A percentile compares a stretch with the other conserved stretches of the same genome.
These are phyloP conservation scores for Dipodomys spectabilis DNA, from an alignment of 2,113 vertebrate genomes.

Conservation along the genomic window DNA sequence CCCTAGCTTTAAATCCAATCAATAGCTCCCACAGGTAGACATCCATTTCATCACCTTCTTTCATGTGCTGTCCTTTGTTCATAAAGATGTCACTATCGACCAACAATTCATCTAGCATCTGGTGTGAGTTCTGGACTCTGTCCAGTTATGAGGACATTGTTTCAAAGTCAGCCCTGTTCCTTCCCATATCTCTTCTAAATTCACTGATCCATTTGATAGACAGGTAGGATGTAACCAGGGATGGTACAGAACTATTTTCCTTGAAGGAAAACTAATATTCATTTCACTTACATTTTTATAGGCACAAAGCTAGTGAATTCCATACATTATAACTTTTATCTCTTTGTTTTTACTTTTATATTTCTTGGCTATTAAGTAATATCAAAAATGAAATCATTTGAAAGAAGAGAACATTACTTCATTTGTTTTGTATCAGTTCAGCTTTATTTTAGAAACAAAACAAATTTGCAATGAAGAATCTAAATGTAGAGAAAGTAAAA, in stretches of 20 bases:
- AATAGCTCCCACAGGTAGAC: conserved; percentile 31
- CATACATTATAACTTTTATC: conserved; percentile 19
- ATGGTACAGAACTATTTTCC: not conserved
- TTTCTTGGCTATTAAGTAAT: conserved; percentile 35
- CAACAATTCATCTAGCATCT: not conserved
- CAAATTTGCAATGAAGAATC: not conserved
- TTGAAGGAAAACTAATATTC: not conserved
- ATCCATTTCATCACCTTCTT: not conserved
- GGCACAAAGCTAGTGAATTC: conserved; percentile 33
- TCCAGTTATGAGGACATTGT: not conserved
- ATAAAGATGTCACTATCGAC: conserved; percentile 34
- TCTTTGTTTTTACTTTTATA: conserved; percentile 9
- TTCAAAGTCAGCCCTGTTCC: not conserved
- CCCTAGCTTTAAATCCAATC: not conserved
- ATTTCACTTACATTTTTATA: conserved; percentile 11
- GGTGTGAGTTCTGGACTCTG: conserved; percentile 16
- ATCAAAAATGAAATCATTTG: conserved; percentile 39
- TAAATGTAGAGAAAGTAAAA: conserved; percentile 2
- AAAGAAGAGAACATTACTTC: not conserved
- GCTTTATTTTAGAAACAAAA: conserved; percentile 31
- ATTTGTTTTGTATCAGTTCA: conserved; percentile 62
- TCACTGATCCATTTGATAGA: not conserved
- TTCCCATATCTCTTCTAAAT: not conserved
- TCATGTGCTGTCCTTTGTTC: conserved; percentile 38
- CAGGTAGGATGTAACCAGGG: not conserved